Evolutionary conservation across 2,113 vertebrate genomes (phyloP), one percentile per base, ranked within the genome.

Genomic region (Caloenas nicobarica): DNA sequence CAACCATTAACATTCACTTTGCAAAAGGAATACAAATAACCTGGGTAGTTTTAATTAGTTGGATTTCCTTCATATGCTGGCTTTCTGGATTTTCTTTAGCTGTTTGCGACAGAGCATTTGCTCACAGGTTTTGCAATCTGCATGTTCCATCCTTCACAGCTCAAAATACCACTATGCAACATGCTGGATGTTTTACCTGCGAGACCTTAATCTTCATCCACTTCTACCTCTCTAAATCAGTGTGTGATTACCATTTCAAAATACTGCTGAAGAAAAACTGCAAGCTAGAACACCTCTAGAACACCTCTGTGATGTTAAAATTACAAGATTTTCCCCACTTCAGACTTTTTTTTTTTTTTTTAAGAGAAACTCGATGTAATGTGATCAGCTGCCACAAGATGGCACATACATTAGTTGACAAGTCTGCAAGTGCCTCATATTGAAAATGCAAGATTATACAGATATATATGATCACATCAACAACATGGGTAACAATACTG

Each of bases 401-500:
- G 84, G 96, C 83, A 77, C 60, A 82, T 33, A 65, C 9, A 17
- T 29, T 9, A 61, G 23, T 6, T 24, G n/a, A 50, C 16, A 34
- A 66, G 7, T 26, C 34, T 44, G 61, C 13, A 61, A 16, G 57
- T 10, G 14, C 21, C 50, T 91, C 72, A 46, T 7, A 40, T 0
- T 48, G 44, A 72, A 57, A 79, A 91, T 9, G 6, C 3, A 12
- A 58, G 31, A 18, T 53, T 31, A 38, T 1, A 46, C 25, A 34
- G 48, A 70, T 8, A 11, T 4, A 7, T 5, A 6, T 2, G 10
- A 40, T 34, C 48, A 18, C n/a, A 29, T 69, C 38, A 87, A 8
- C 0, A 0, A 50, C 64, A 71, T 0, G 0, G 12, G 13, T 34
- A 84, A 44, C n/a, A 29, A 40, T 15, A 36, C 7, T 12, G 33